Conservation (phyloP, 2,888 invertebrate genomes). For the Campopleginae sp. region DNA sequence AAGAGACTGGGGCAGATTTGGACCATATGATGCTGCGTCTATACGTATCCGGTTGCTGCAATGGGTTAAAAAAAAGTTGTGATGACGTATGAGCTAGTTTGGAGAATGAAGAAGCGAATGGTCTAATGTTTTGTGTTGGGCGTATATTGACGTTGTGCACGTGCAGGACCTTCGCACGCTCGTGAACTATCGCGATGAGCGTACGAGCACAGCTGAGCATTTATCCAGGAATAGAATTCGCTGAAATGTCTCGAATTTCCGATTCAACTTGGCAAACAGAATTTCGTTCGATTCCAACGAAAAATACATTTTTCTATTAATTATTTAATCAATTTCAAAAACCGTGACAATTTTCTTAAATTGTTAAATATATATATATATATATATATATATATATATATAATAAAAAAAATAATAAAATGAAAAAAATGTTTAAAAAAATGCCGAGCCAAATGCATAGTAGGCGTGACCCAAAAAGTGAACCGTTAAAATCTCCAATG, state of each 20-base stretch:
- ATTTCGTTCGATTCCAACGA: no score
- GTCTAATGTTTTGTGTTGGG: background rate
- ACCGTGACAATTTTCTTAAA: no score
- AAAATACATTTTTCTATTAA: no score
- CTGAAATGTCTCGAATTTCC: background rate
- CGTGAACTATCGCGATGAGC: conserved; percentile 25
- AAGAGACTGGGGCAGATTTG: conserved; percentile 63
- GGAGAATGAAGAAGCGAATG: conserved; percentile 12
- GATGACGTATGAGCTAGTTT: conserved; percentile 55
- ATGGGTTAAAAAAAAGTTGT: conserved; percentile 32
- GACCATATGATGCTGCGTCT: conserved; percentile 68
- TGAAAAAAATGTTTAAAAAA: background rate
- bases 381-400: no score
- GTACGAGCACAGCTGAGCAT: background rate
- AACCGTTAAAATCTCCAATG: conserved; percentile 43
- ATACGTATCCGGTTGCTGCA: conserved; percentile 69
- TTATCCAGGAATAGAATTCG: background rate
- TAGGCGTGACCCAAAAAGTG: conserved; percentile 33
- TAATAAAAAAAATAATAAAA: no score
- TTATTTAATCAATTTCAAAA: no score
- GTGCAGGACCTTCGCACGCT: conserved; percentile 59
- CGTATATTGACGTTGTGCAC: conserved; percentile 35
- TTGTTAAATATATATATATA: no score
- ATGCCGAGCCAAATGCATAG: conserved; percentile 18
- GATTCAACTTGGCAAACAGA: background rate